These are phyloP conservation scores for Xestia xanthographa DNA, from an alignment of 2,888 invertebrate species.

Conservation along the genomic window DNA sequence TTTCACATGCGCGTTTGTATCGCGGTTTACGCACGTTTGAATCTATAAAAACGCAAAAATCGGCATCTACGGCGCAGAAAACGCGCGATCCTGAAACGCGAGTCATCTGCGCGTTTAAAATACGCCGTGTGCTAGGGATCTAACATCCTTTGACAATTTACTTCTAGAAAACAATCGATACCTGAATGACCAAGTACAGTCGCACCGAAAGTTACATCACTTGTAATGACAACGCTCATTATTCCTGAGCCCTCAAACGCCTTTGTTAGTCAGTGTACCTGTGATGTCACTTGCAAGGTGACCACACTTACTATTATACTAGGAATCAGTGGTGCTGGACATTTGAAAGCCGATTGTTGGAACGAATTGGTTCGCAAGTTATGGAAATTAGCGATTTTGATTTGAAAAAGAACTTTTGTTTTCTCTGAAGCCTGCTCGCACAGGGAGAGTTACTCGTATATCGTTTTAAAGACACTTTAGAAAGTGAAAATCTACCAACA, in stretches of 20 bases:
- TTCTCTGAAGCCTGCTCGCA: no score
- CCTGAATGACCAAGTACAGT: constrained; percentile 8
- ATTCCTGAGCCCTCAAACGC: constrained; percentile 41
- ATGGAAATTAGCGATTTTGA: neutral
- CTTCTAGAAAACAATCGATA: neutral
- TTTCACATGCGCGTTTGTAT: no score
- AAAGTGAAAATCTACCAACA: no score
- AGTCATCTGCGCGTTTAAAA: no score
- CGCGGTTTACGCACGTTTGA: no score
- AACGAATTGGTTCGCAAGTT: neutral
- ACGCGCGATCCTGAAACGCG: no score
- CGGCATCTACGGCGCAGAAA: no score
- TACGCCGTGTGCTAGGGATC: no score
- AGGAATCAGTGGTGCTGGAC: constrained; percentile 42
- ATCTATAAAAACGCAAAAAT: no score
- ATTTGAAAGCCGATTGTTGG: constrained; percentile 46
- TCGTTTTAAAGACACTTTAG: no score
- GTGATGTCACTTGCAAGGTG: constrained; percentile 51
- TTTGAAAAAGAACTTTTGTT: neutral
- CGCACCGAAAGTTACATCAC: constrained; percentile 2
- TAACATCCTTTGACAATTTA: neutral
- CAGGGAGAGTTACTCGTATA: no score
- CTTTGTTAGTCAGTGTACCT: constrained; percentile 20
- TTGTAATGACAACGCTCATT: constrained; percentile 21
- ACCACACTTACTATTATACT: constrained; percentile 33